Evolutionary conservation across 2,113 vertebrate species (phyloP), one percentile per base, ranked within the genome.

Genomic region (Maccullochella peelii): DNA sequence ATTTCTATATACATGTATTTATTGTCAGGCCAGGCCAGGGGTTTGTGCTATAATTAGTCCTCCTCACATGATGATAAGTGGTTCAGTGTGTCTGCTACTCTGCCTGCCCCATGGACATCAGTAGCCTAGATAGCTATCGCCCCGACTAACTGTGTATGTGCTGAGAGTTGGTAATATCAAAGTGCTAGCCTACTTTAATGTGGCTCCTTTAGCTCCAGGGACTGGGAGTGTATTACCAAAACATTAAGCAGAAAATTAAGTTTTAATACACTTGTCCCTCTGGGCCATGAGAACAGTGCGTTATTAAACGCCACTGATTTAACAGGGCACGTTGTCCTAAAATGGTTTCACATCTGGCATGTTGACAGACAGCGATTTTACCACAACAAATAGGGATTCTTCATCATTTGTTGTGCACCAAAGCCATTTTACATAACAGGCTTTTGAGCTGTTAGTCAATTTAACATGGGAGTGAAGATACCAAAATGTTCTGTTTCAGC

Each of bases 161-260:
- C 80, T 38, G 58, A 84, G 42, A 83, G 40, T 62, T 36, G n/a
- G 72, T 79, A 27, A 79, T 79, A 54, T 82, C 59, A 82, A 80
- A 87, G 77, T 40, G 65, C 30, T 84, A 90, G 76, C 88, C 89
- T 78, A 77, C 77, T 57, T 91, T n/a, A 52, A 87, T 25, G 55
- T 47, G 38, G 42, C 71, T 79, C 38, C 21, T 87, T 3, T 79
- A 38, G 83, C 89, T 82, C 40, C 71, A 16, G 88, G 82, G 68
- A 33, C 66, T 84, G 20, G 49, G 78, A 88, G 84, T 72, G 65
- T 72, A 79, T 90, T 86, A 91, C 73, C 65, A 90, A 90, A 91
- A 90, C 72, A 89, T 91, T 84, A 90, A 73, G 75, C 66, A 72
- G 67, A 86, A 89, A 92, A 92, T 93, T 54, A 80, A 88, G 76